Percentiles rank a stretch among this genome's conserved stretches.
Evolutionary conservation across 2,797 vertebrate species (phyloP).

Genomic region (Malurus leucopterus): DNA sequence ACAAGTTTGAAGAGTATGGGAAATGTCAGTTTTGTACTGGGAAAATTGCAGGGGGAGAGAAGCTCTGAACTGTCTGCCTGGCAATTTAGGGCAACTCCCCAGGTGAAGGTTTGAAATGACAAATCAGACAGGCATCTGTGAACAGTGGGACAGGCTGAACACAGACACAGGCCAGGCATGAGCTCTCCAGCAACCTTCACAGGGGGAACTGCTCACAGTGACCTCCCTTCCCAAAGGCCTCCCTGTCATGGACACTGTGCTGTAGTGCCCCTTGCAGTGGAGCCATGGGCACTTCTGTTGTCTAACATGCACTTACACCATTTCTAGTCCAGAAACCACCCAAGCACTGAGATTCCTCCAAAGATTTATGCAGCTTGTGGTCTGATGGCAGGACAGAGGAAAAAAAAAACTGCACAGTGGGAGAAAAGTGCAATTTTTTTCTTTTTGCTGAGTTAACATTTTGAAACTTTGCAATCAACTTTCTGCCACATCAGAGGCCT

Average conservation of each 20-base stretch:
- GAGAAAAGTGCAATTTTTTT: background rate
- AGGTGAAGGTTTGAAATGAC: background rate
- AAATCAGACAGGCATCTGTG: background rate
- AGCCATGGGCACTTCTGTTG: background rate
- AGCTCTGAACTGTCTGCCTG: background rate
- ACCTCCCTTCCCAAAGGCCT: background rate
- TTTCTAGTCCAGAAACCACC: background rate
- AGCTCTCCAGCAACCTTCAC: background rate
- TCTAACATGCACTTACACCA: background rate
- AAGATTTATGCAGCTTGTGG: background rate
- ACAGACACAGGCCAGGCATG: background rate
- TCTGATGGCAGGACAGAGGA: background rate
- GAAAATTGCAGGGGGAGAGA: background rate
- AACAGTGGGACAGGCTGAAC: background rate
- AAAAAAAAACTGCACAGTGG: background rate
- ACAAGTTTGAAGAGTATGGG: background rate
- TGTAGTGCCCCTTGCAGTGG: background rate
- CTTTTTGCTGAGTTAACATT: background rate
- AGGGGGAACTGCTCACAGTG: background rate
- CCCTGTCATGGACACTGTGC: background rate
- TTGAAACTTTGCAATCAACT: constrained; percentile 9
- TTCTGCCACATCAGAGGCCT: background rate
- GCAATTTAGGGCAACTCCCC: background rate
- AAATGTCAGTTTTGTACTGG: background rate
- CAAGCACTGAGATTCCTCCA: background rate